Evolutionary conservation across 2,888 invertebrate species (phyloP), one percentile per base, ranked within the genome.

Genomic region (Apamea monoglypha): DNA sequence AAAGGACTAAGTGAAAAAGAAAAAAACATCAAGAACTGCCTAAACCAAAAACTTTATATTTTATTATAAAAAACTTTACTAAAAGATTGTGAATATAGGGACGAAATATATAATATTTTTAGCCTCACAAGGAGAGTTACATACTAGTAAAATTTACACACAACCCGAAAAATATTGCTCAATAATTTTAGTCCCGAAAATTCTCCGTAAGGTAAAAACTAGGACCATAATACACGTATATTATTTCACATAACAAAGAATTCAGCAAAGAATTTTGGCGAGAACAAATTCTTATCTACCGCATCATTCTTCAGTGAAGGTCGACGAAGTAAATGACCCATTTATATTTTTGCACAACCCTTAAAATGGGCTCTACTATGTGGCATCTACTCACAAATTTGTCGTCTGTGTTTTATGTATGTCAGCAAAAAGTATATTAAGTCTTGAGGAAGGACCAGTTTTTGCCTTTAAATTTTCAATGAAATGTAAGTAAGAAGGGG

Each of bases 311-410:
- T 91, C 88, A 85, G 67, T 71, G 83, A 80, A 89, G 87, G 86
- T 81, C 86, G 86, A 76, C 87, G 83, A 85, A 88, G 89, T 86
- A 90, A 90, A 91, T 88, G 89, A 84, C 80, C 89, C 91, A 90
- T 91, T 92, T 90, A 92, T 92, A 91, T 91, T 92, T 92, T 92
- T 87, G 80, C 90, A 83, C 87, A 88, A 85, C 89, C 87, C 88
- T 87, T 84, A 82, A 80, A 85, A 86, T 74, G 78, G 74, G 74
- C 71, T 82, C 80, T 88, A 87, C 88, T 85, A 81, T 81, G 80
- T 72, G 80, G 56, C 70, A 63, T 66, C 36, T 69, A 77, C 86
- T 87, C 88, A 82, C 83, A 72, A 84, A 84, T 86, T 80, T 81
- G 78, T 83, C 85, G 87, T 70, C 72, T 83, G 82, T 81, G 47